These are phyloP conservation scores for Sarotherodon lohbergeri DNA, from an alignment of 2,113 vertebrate genomes.

Conservation along the genomic window DNA sequence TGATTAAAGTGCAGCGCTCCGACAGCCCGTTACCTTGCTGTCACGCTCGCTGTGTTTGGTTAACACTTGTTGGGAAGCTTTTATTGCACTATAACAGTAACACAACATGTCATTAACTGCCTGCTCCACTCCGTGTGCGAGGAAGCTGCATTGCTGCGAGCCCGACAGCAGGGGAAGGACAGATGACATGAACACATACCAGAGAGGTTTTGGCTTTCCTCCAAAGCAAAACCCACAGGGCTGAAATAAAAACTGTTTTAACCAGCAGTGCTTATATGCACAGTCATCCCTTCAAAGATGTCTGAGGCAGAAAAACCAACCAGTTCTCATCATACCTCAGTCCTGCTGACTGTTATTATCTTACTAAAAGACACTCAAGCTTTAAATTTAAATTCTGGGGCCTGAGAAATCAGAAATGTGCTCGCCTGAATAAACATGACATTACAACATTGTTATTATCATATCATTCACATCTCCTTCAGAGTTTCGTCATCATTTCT, in stretches of 20 bases:
- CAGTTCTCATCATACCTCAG: neutral
- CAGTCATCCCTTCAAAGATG: neutral
- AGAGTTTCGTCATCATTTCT: neutral
- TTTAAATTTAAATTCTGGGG: neutral
- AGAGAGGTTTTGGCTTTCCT: neutral
- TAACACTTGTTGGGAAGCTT: neutral
- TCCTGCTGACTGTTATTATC: neutral
- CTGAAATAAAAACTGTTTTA: accelerated
- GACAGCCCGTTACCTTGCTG: neutral
- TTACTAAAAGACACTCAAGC: neutral
- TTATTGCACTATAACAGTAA: neutral
- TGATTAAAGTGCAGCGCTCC: neutral
- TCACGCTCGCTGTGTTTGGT: neutral
- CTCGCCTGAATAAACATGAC: neutral
- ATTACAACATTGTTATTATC: neutral
- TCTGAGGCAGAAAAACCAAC: neutral
- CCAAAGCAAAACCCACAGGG: neutral
- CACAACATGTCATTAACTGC: neutral
- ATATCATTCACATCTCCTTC: neutral
- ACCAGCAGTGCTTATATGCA: neutral
- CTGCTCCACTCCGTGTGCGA: neutral
- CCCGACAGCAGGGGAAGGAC: neutral
- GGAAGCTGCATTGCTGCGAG: neutral
- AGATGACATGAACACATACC: accelerated
- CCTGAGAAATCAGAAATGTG: accelerated